phyloP scores from a whole-genome alignment of 2,113 vertebrate genomes.

The Coryphaenoides rupestris region DNA sequence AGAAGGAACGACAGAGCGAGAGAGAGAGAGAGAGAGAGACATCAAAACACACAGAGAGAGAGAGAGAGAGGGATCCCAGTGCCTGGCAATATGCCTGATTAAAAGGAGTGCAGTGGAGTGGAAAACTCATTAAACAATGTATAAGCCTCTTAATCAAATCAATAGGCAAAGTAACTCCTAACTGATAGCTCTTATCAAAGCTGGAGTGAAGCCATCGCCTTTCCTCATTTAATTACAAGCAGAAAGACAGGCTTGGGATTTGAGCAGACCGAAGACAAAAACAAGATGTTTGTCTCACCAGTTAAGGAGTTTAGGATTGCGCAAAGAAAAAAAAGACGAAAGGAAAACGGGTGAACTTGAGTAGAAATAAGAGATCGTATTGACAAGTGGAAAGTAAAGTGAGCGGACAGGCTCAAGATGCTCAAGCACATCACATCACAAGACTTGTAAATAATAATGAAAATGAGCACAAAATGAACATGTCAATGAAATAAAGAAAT shows the following conservation, averaged over 20 bases:
- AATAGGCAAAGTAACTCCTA: conserved; percentile 58
- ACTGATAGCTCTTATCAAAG: conserved; percentile 64
- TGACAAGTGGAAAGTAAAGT: neutral
- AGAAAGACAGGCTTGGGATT: conserved; percentile 21
- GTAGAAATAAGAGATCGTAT: neutral
- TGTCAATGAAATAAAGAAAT: no score
- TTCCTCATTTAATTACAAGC: conserved; percentile 51
- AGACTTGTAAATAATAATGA: no score
- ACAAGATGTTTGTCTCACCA: conserved; percentile 30
- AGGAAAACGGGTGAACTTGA: neutral
- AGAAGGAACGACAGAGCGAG: conserved; percentile 20
- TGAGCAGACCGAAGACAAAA: conserved; percentile 16
- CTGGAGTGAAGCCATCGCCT: conserved; percentile 39
- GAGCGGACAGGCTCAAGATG: no score
- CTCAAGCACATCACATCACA: no score
- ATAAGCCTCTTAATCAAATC: conserved; percentile 92
- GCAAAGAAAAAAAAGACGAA: neutral
- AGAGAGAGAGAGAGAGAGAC: conserved; percentile 6
- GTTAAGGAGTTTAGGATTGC: conserved; percentile 22
- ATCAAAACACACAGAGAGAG: conserved; percentile 11
- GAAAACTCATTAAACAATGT: conserved; percentile 95
- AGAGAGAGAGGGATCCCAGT: conserved; percentile 11
- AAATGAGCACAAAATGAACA: no score
- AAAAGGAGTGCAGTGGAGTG: conserved; percentile 80
- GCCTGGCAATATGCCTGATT: conserved; percentile 52